phyloP scores from a whole-genome alignment of 2,888 invertebrate genomes.

The Cosmorhoe ocellata region DNA sequence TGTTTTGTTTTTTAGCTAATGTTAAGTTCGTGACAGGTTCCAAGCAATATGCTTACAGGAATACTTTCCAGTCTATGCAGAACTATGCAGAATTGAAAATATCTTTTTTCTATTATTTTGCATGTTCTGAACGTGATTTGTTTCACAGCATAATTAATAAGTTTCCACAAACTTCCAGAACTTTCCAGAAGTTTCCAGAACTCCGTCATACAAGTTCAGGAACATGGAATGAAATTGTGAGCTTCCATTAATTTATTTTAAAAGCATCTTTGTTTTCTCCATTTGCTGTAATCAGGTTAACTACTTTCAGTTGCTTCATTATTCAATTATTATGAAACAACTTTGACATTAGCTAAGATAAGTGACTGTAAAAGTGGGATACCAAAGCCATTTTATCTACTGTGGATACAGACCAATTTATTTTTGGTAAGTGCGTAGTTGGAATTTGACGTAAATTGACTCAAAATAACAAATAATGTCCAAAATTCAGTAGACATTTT shows the following conservation, averaged over 20 bases:
- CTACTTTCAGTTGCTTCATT: background rate
- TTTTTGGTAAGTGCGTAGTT: no score
- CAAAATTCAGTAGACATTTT: no score
- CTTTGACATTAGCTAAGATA: slow-evolving; percentile 16
- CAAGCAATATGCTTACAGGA: no score
- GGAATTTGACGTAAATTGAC: no score
- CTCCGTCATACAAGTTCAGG: background rate
- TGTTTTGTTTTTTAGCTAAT: no score
- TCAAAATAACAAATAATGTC: no score
- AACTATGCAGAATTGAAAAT: no score
- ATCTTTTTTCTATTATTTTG: background rate
- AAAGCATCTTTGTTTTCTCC: slow-evolving; percentile 9
- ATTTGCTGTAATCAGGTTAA: slow-evolving; percentile 6
- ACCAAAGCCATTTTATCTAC: slow-evolving; percentile 26
- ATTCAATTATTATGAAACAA: slow-evolving; percentile 12
- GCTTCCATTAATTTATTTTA: slow-evolving; percentile 8
- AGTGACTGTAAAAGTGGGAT: slow-evolving; percentile 3
- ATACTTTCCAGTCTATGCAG: no score
- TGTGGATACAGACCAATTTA: no score
- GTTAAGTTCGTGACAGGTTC: no score
- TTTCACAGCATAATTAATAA: background rate
- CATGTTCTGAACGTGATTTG: no score
- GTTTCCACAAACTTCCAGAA: background rate
- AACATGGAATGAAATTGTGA: background rate
- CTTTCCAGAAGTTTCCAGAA: no score